Evolutionary conservation across 2,888 invertebrate species (phyloP).

Genomic region (Acronicta leporina): DNA sequence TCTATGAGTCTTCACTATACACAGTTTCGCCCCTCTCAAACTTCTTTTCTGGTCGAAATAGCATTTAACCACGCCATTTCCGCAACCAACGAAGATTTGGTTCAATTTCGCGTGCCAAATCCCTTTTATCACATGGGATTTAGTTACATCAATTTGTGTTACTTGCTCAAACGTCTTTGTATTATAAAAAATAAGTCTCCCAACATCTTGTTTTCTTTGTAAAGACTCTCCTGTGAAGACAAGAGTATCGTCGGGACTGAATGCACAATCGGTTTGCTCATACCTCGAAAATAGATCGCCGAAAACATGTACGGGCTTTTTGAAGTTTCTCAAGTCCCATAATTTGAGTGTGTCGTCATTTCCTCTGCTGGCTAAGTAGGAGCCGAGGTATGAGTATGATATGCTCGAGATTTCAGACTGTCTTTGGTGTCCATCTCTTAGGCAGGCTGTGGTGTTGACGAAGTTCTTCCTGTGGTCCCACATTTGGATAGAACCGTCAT

Average conservation of each 20-base stretch:
- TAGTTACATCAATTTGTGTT: constrained; percentile 92
- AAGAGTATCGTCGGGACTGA: constrained; percentile 97
- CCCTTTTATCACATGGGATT: constrained; percentile 95
- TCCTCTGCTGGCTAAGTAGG: constrained; percentile 93
- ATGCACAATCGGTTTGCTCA: constrained; percentile 94
- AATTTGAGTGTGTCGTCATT: constrained; percentile 98
- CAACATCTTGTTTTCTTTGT: constrained; percentile 90
- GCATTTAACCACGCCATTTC: constrained; percentile 96
- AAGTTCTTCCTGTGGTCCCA: constrained; percentile 98
- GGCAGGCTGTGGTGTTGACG: constrained; percentile 94
- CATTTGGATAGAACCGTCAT: constrained; percentile 98
- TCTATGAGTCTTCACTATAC: constrained; percentile 94
- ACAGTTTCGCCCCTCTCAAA: constrained; percentile 96
- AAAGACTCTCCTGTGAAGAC: constrained; percentile 96
- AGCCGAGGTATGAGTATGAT: constrained; percentile 96
- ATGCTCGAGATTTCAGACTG: constrained; percentile 95
- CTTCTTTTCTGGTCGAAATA: constrained; percentile 97
- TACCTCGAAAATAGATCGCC: constrained; percentile 94
- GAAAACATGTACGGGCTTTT: constrained; percentile 92
- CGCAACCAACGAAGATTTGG: constrained; percentile 97
- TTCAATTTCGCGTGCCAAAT: constrained; percentile 99
- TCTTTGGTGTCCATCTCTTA: constrained; percentile 94
- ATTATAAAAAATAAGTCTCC: constrained; percentile 94
- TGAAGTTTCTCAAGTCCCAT: constrained; percentile 97
- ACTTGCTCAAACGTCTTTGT: constrained; percentile 93